These are phyloP conservation scores for Procambarus virginalis DNA, from an alignment of 1,140 invertebrate species.

Conservation along the genomic window DNA sequence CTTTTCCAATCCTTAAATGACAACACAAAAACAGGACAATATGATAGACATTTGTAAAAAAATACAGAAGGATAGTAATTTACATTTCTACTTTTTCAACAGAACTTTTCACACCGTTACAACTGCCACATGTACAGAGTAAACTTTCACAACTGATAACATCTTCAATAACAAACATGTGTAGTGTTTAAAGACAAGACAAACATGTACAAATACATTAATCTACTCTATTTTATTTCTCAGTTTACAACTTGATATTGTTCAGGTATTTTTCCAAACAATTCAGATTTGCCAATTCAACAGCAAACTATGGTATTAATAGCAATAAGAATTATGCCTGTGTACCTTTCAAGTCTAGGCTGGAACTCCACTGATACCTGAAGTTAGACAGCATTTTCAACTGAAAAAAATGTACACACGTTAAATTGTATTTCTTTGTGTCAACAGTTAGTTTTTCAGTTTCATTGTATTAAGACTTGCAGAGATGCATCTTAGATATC, in stretches of 20 bases:
- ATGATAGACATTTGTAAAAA: not conserved
- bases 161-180: not conserved
- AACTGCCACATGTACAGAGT: not conserved
- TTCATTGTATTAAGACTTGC: not conserved
- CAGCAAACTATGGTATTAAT: not conserved
- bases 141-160: conserved; percentile 5
- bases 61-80: not conserved
- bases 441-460: not conserved
- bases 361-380: not conserved
- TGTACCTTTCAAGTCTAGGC: not conserved
- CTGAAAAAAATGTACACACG: not conserved
- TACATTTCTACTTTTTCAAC: not conserved
- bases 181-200: not conserved
- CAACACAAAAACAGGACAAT: not conserved
- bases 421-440: not conserved
- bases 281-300: not conserved
- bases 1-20: not conserved
- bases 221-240: not conserved
- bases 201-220: conserved; percentile 5
- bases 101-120: not conserved
- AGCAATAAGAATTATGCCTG: not conserved
- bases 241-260: not conserved
- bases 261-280: not conserved
- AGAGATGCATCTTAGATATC: not conserved
- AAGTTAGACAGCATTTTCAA: not conserved